A percentile compares a stretch with the other conserved stretches of the same genome.
Evolutionary conservation across 2,113 vertebrate genomes (phyloP).

Genomic region (Pandion haliaetus): DNA sequence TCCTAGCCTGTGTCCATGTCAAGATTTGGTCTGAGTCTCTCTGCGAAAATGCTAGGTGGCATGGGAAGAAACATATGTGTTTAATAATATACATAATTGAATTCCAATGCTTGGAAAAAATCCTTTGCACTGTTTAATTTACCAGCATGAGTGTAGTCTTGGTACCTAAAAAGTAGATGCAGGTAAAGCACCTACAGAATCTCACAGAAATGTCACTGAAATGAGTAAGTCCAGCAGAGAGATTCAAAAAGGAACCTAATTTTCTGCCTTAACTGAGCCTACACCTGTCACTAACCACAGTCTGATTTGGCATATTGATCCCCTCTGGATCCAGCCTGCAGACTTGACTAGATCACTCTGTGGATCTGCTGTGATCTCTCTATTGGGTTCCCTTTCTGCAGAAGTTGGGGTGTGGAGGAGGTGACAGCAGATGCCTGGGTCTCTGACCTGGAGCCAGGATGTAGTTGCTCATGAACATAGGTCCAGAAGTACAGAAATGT

Average conservation of each 20-base stretch:
- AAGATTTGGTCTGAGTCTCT: background rate
- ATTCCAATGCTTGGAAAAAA: background rate
- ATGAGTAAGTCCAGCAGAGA: background rate
- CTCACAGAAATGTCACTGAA: background rate
- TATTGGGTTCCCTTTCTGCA: background rate
- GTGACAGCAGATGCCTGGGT: background rate
- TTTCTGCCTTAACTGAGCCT: background rate
- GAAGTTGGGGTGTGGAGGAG: background rate
- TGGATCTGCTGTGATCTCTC: background rate
- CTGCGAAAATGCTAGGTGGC: background rate
- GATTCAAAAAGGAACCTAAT: background rate
- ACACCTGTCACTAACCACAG: background rate
- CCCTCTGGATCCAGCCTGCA: background rate
- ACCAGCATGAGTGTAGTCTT: accelerated
- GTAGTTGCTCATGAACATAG: background rate
- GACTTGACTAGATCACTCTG: background rate
- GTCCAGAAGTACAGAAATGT: background rate
- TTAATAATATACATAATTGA: background rate
- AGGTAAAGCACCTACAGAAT: background rate
- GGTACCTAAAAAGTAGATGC: background rate
- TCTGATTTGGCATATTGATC: background rate
- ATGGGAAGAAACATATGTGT: background rate
- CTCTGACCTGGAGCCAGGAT: background rate
- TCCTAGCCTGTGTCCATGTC: background rate
- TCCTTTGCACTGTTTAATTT: background rate